Base-by-base conservation (phyloP, 2,113 vertebrate species). In the Gnathonemus longibarbis region DNA sequence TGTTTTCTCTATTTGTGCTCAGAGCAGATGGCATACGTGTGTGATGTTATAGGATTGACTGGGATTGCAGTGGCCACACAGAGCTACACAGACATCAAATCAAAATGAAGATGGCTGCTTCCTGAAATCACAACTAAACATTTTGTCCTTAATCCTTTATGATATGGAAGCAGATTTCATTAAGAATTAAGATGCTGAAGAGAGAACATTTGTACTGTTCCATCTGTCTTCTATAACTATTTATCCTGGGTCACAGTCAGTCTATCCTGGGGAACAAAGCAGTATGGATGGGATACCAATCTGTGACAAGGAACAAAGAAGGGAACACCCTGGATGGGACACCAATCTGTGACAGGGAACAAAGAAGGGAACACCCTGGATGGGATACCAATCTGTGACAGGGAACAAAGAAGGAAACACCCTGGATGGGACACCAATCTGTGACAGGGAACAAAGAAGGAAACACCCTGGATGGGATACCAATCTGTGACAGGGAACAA, bases 131-230 rank as follows among this genome's bases (percentile, higher is more conserved):
- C 11, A 39, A 11, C 48, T 87, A n/a, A 52, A 52, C 15, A 35
- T 87, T 87, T 53, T 56, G 27, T 53, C 50, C 85, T 53, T 49
- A 9, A 87, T 53, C 48, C 7, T 17, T 56, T 87, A 48, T 87
- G 85, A 53, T 87, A 56, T 17, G 6, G 5, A 87, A 46, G 13
- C 85, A 31, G 85, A 53, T 89, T 89, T 56, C 17, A 53, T 45
- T 89, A 74, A 42, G 17, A 24, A 48, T 53, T 24, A 89, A 7
- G 70, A 49, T 45, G 46, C 45, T 42, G 15, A 80, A 50, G 42
- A n/a, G 88, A 39, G 70, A 83, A 49, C 48, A 89, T 80, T 84
- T 89, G 46, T 49, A 89, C 49, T 50, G 19, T 11, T 84, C 49
- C 88, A 83, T 45, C 11, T 24, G 39, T 89, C 21, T n/a, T 83